Evolutionary conservation across 2,113 vertebrate genomes (phyloP), one percentile per base, ranked within the genome.

Genomic region (Pelecanus crispus): DNA sequence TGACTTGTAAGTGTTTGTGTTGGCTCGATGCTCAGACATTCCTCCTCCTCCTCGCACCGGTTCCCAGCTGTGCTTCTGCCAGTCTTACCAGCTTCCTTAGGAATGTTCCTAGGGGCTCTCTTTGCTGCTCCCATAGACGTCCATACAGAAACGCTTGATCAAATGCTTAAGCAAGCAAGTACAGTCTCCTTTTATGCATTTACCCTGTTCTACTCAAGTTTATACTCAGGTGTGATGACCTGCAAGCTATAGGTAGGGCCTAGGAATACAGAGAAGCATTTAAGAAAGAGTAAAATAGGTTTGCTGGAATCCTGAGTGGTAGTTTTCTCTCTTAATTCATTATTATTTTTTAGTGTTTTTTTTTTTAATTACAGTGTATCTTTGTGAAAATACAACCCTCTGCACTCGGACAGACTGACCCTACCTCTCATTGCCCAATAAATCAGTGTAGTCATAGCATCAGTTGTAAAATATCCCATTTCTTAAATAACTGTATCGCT

Each of bases 1-100:
- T 80, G 49, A 58, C 26, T 78, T 67, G 36, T 45, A 40, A 47
- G 13, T 91, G 50, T 96, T 95, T 94, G 65, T 86, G 42, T 86
- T 92, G 55, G 84, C 86, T 47, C 5, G 6, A 18, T 77, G 78
- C 90, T 95, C 70, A 96, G 95, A 95, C 88, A 84, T 94, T 95
- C 80, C 65, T 96, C n/a, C 42, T 95, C 42, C 88, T 93, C 71
- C 81, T 87, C 16, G 6, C 45, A 29, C 42, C 3, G 7, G n/a
- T 63, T 96, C 70, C 66, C 72, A 94, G 78, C 77, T 68, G 81
- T 70, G 68, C 53, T 81, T 62, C 72, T 94, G 58, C 75, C 70
- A 74, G 62, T 70, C 55, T 88, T 61, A 55, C 84, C 71, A 94
- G 61, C 62, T 78, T 56, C 83, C 74, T 63, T 24, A 61, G 81